Conservation (phyloP, 2,888 invertebrate species). For the Amblyjoppa proteus region DNA sequence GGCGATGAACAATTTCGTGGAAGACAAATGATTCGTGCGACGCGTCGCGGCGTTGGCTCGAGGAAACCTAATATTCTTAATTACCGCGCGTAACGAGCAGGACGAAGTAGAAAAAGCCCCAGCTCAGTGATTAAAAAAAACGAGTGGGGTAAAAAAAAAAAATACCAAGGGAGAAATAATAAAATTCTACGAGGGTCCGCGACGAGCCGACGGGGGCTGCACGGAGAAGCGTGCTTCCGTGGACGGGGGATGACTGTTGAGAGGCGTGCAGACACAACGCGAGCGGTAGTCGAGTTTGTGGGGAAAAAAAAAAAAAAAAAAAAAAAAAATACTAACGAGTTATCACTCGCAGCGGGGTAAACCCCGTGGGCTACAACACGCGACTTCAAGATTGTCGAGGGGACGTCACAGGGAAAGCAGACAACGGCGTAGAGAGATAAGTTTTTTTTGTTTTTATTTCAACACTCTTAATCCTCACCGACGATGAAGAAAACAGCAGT, state of each 20-base stretch:
- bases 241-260: constrained; percentile 55
- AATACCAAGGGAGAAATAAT: constrained; percentile 55
- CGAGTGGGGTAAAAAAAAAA: constrained; percentile 26
- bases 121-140: constrained; percentile 22
- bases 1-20: constrained; percentile 13
- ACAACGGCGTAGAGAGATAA: constrained; percentile 34
- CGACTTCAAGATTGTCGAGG: constrained; percentile 65
- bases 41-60: constrained; percentile 40
- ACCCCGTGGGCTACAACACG: constrained; percentile 56
- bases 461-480: constrained; percentile 55
- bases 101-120: constrained; percentile 45
- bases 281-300: constrained; percentile 38
- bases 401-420: constrained; percentile 34
- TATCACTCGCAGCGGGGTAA: constrained; percentile 48
- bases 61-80: constrained; percentile 72
- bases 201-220: constrained; percentile 43
- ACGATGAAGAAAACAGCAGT: constrained; percentile 28
- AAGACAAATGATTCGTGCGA: constrained; percentile 47
- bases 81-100: constrained; percentile 68
- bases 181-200: constrained; percentile 51
- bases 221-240: constrained; percentile 46
- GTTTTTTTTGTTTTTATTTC: constrained; percentile 33
- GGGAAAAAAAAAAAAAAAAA: constrained; percentile 50
- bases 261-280: constrained; percentile 40
- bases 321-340: constrained; percentile 62